Conservation (phyloP, 1,140 invertebrate genomes). For the Drosophila ercepeae region DNA sequence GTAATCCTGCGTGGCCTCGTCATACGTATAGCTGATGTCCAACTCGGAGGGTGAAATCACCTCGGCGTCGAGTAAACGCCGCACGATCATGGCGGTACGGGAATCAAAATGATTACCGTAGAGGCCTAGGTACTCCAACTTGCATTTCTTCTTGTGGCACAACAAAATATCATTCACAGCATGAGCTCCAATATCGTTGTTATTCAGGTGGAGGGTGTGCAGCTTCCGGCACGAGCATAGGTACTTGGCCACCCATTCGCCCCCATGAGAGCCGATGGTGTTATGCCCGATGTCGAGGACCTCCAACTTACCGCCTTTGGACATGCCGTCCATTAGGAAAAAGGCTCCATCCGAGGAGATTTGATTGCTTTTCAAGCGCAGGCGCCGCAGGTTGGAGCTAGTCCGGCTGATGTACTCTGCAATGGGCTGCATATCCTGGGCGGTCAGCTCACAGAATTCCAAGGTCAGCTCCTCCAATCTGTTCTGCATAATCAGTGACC, state of each 20-base stretch:
- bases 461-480: conserved; percentile 48
- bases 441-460: conserved; percentile 58
- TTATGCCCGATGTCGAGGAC: conserved; percentile 62
- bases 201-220: conserved; percentile 40
- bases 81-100: conserved; percentile 51
- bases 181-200: conserved; percentile 49
- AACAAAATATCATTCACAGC: conserved; percentile 56
- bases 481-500: conserved; percentile 68
- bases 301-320: conserved; percentile 21
- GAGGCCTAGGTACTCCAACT: conserved; percentile 42
- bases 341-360: conserved; percentile 61
- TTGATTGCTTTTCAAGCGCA: conserved; percentile 54
- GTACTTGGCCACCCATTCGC: conserved; percentile 58
- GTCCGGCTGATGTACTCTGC: conserved; percentile 49
- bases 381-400: conserved; percentile 19
- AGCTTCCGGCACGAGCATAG: conserved; percentile 49
- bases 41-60: conserved; percentile 53
- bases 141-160: conserved; percentile 57
- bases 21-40: conserved; percentile 61
- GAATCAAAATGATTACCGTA: conserved; percentile 61
- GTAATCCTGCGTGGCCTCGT: conserved; percentile 48
- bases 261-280: conserved; percentile 64
- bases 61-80: conserved; percentile 53
- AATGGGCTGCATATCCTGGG: conserved; percentile 66
- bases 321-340: conserved; percentile 51